Base-by-base conservation (phyloP, 2,113 vertebrate species). In the Nycticebus coucang region DNA sequence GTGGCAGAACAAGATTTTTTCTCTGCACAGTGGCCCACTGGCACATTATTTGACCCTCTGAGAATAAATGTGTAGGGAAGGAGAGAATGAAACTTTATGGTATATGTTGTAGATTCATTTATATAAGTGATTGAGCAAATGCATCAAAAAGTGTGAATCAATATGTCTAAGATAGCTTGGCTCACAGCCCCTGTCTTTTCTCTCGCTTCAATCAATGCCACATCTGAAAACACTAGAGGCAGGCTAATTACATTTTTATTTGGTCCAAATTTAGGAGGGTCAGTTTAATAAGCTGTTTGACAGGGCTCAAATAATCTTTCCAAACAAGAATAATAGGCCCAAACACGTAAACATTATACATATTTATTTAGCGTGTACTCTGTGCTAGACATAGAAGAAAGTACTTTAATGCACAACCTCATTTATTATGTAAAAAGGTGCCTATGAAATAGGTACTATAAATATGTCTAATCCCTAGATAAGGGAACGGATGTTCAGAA, bases 221-320 rank as follows among this genome's bases (percentile, higher is more conserved):
- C 77, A 60, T 95, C 82, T 96, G 62, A 91, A 89, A 96, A 94
- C 92, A 82, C 55, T 78, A 80, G 68, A 96, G 91, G 64, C 74
- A 97, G 82, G 79, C 57, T 89, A 94, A 96, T 94, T 93, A 83
- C 59, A 77, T 96, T 94, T 96, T 96, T 77, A 95, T 91, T 89
- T 91, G 95, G 64, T 80, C 59, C 91, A 57, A 80, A 94, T 75
- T 93, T 96, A 89, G 57, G 28, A 92, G 55, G 92, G 91, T 94
- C 86, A 87, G 50, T 97, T 87, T 96, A 95, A 97, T 94, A 92
- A 93, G 68, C 75, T 74, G 12, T 74, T 79, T 94, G 84, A 89
- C 60, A 96, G 57, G 21, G 30, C 68, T 96, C 80, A 78, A 89
- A 74, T 90, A 85, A 83, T 92, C 69, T 91, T 95, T 72, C 55